Conservation (phyloP, 2,797 vertebrate species). For the Xyrichtys novacula region DNA sequence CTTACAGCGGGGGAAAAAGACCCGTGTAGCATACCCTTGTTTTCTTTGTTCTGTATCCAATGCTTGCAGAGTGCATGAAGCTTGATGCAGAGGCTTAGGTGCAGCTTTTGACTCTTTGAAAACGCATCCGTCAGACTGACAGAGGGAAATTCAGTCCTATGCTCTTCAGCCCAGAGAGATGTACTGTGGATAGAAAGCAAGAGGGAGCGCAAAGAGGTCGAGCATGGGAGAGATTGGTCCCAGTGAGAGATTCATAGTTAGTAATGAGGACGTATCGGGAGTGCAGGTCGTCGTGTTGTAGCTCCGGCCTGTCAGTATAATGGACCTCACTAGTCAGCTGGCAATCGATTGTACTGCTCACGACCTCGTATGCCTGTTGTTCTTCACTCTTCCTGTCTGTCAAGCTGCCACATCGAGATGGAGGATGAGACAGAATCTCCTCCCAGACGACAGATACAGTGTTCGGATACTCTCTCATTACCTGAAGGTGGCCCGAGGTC, state of each 20-base stretch:
- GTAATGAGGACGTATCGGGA: slow-evolving; percentile 76
- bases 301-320: slow-evolving; percentile 78
- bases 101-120: slow-evolving; percentile 52
- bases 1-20: slow-evolving; percentile 31
- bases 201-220: slow-evolving; percentile 10
- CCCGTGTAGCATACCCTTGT: slow-evolving; percentile 19
- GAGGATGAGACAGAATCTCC: slow-evolving; percentile 67
- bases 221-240: slow-evolving; percentile 62
- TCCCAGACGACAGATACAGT: slow-evolving; percentile 62
- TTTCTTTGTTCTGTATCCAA: slow-evolving; percentile 48
- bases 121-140: slow-evolving; percentile 56
- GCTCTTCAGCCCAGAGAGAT: slow-evolving; percentile 42
- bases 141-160: slow-evolving; percentile 50
- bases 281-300: slow-evolving; percentile 69
- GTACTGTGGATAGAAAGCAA: slow-evolving; percentile 24
- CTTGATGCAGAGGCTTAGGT: slow-evolving; percentile 43
- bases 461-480: slow-evolving; percentile 78
- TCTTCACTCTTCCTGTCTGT: slow-evolving; percentile 78
- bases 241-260: slow-evolving; percentile 73
- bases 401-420: slow-evolving; percentile 74
- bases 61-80: slow-evolving; percentile 23
- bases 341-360: slow-evolving; percentile 74
- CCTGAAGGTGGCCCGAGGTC: slow-evolving; percentile 65
- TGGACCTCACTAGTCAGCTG: slow-evolving; percentile 76
- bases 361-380: slow-evolving; percentile 73